Base-by-base conservation (phyloP, 1,140 invertebrate species). In the Homalodisca vitripennis region DNA sequence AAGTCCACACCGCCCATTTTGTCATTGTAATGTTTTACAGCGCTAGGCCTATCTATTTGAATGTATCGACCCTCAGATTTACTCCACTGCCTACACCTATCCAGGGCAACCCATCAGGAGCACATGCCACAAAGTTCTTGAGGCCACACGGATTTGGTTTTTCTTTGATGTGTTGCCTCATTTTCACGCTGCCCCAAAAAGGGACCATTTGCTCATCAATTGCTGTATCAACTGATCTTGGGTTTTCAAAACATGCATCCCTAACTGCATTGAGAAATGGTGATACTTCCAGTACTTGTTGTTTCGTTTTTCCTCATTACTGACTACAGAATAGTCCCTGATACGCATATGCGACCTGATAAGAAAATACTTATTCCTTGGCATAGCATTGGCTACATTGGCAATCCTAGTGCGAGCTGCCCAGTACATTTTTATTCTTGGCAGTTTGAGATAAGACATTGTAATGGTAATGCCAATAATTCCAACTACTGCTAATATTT, bases 351-450 rank as follows among this genome's bases (percentile, higher is more conserved):
- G 10, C 6, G 10, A 12, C 22, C 14, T 55, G 22, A 20, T 55
- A 12, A 55, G 22, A 55, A 55, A 55, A n/a, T n/a, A n/a, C n/a
- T n/a, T n/a, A n/a, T n/a, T n/a, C n/a, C n/a, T n/a, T n/a, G n/a
- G n/a, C n/a, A 55, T 55, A 24, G 10, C 24, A 55, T 55, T 20
- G 10, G 51, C 51, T 20, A 24, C 22, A 10, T 20, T 55, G 24
- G 51, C 17, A 14, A 55, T 20, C 24, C 14, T 6, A 10, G 51
- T 55, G 10, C 24, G 17, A 10, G 10, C 24, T 12, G 17, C 51
- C 51, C 20, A 55, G 24, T 55, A 55, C 51, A 55, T 55, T 55
- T 24, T 55, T 20, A 55, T 55, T 55, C 51, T 55, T 12, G 51
- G 51, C 14, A 10, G 51, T 20, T 24, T 24, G 24, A 12, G 10